Percentiles rank a stretch among this genome's conserved stretches.
phyloP scores from a whole-genome alignment of 1,140 invertebrate genomes.

The Bombus impatiens region DNA sequence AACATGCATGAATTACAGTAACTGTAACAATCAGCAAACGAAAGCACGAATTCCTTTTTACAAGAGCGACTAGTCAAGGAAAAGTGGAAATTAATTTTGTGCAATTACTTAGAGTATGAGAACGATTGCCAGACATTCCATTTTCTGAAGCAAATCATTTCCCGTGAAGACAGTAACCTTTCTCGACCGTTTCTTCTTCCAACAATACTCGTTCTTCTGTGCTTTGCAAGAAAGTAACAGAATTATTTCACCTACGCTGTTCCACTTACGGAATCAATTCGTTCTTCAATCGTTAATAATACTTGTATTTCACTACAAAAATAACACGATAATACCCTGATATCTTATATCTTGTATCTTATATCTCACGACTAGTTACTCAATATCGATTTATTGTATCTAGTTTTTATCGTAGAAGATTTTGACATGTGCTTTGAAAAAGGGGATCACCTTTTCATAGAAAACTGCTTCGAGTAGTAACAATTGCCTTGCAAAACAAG shows the following conservation, averaged over 20 bases:
- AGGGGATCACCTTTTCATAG: no score
- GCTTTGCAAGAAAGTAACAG: not conserved
- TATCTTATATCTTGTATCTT: not conserved
- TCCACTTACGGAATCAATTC: not conserved
- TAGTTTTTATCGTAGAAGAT: not conserved
- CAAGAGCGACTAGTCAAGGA: not conserved
- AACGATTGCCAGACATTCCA: not conserved
- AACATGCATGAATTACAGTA: not conserved
- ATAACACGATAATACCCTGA: not conserved
- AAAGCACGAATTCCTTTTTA: not conserved
- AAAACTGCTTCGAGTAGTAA: no score
- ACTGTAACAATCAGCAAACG: not conserved
- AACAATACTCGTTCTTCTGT: not conserved
- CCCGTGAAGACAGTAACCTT: slow-evolving; percentile 13
- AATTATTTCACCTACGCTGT: not conserved
- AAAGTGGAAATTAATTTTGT: slow-evolving; percentile 19
- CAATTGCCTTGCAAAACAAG: not conserved
- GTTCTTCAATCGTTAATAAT: not conserved
- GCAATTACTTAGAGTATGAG: not conserved
- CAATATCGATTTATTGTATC: no score
- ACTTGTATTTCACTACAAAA: not conserved
- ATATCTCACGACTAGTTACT: no score
- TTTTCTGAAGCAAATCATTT: slow-evolving; percentile 21
- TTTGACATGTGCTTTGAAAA: not conserved
- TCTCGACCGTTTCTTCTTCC: not conserved